Percentiles rank a stretch among this genome's conserved stretches.
Conservation (phyloP, 2,113 vertebrate species). For the Macrotis lagotis region DNA sequence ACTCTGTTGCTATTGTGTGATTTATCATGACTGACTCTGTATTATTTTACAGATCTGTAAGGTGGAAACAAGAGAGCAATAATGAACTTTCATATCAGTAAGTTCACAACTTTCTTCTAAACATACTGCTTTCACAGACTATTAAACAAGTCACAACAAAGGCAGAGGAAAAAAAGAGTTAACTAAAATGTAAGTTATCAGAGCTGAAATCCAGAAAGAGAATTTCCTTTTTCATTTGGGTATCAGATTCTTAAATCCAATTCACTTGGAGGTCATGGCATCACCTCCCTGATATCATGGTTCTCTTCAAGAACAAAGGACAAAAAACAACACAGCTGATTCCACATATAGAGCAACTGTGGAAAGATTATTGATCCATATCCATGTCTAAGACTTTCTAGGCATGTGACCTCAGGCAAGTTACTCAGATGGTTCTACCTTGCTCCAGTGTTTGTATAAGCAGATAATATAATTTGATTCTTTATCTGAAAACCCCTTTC, state of each 20-base stretch:
- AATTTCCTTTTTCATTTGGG: neutral
- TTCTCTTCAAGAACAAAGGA: too few relatives aligned
- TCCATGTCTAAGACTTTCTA: neutral
- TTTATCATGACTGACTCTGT: neutral
- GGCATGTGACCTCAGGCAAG: neutral
- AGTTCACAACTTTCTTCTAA: neutral
- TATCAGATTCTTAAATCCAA: too few relatives aligned
- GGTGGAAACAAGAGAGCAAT: neutral
- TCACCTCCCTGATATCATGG: too few relatives aligned
- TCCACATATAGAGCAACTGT: neutral
- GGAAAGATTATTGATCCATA: neutral
- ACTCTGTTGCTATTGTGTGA: neutral
- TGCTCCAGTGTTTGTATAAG: neutral
- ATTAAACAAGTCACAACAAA: neutral
- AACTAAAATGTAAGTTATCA: neutral
- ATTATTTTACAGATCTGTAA: neutral
- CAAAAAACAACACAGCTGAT: too few relatives aligned
- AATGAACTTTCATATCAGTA: neutral
- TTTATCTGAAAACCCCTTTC: too few relatives aligned
- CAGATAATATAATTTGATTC: too few relatives aligned
- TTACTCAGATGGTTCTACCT: neutral
- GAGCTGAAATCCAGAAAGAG: neutral
- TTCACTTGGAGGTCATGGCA: too few relatives aligned
- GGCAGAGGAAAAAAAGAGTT: neutral
- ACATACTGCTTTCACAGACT: neutral